Evolutionary conservation across 2,113 vertebrate genomes (phyloP), one percentile per base, ranked within the genome.

Genomic region (Geococcyx californianus): DNA sequence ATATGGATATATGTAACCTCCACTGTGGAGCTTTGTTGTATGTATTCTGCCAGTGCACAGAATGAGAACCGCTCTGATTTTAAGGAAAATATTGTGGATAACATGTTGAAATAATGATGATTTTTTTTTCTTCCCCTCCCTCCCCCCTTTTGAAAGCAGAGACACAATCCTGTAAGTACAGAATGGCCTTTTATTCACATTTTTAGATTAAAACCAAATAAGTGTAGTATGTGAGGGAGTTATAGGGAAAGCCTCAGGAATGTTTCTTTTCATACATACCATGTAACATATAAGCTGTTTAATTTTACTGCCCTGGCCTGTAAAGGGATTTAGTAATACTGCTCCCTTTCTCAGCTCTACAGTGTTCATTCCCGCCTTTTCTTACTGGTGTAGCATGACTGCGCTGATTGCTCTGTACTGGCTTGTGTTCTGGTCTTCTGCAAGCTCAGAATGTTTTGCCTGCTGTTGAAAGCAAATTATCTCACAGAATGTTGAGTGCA

Each of bases 81-180:
- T 74, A 75, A 77, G 64, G 60, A 80, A 88, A 91, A 67, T 55
- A 70, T 9, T 45, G 31, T 6, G 0, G 29, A 54, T 75, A 86
- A 47, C 31, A 13, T 80, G 56, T 40, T 84, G 75, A 89, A 93
- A n/a, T 87, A 90, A 66, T 94, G 66, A 72, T 70, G 3, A 52
- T 66, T 8, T 13, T 96, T 84, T n/a, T n/a, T n/a, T n/a, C n/a
- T n/a, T n/a, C n/a, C n/a, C n/a, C n/a, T n/a, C n/a, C n/a, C n/a
- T n/a, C n/a, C n/a, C n/a, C n/a, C n/a, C n/a, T 96, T 94, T 93
- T 96, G 75, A 96, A 95, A 92, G 95, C 97, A 98, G 98, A 98
- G 98, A 87, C 98, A 98, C 96, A 98, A 97, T 97, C 98, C 97
- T 95, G 98, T 98, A 98, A 98, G 98, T 98, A 93, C 44, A 95